Base-by-base conservation (phyloP, 2,888 invertebrate genomes). In the Uropetala carovei region DNA sequence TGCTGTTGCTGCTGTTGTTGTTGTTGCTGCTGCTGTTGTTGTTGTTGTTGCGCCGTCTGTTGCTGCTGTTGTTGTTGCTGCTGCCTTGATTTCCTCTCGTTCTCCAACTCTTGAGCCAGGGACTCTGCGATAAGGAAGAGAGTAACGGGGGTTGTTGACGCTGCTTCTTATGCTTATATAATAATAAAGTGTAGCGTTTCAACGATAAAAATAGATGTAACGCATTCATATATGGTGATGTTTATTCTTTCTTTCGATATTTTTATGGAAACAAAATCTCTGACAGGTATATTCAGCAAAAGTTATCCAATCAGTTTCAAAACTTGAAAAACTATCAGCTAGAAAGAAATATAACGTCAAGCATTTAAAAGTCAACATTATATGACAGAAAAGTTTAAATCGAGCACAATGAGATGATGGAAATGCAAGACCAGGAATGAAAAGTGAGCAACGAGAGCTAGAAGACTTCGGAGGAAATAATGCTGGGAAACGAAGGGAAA, bases 71-170 rank as follows among this genome's bases (percentile, higher is more conserved):
- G 93, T 60, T 93, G 93, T 92, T 93, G 93, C 92, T 94, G 94
- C 94, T 97, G 97, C 93, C 98, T 97, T 86, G 97, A 96, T 95
- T 98, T 98, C 95, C 98, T 96, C 95, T 98, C 98, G 96, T 98
- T 96, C 95, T 98, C 98, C 94, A 98, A 96, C 95, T 98, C 98
- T 95, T 98, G 98, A 93, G 98, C 98, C 94, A 98, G 95, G 93
- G 98, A 97, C 96, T 98, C 98, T 98, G 96, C 93, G 96, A 96
- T 95, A 95, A 95, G 95, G 94, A 94, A 94, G n/a, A 81, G 18
- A 1, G 43, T 3, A 43, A 86, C 30, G n/a, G 56, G 56, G 22
- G 64, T 91, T 43, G 18, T 30, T 11, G 11, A 58, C 57, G 5
- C 27, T 83, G 58, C 43, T 43, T 43, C 43, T 43, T 43, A 43